Conservation (phyloP, 1,140 invertebrate genomes). For the Triops longicaudatus region DNA sequence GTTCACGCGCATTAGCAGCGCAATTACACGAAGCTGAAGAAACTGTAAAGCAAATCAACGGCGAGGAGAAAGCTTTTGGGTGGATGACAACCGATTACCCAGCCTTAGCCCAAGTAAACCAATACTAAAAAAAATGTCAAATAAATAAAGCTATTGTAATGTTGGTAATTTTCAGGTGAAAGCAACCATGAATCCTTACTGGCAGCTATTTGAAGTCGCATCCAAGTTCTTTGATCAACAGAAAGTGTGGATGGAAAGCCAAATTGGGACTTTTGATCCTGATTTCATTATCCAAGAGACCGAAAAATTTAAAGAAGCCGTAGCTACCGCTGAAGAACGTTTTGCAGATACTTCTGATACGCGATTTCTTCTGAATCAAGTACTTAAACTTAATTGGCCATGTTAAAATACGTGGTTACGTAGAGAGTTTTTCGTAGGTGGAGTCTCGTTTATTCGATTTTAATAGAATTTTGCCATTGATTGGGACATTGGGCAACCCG, state of each 20-base stretch:
- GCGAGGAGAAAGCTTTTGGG: conserved; percentile 80
- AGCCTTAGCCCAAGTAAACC: conserved; percentile 53
- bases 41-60: conserved; percentile 81
- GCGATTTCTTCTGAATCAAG: conserved; percentile 20
- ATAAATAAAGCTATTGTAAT: conserved; percentile 34
- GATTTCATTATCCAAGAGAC: conserved; percentile 69
- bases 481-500: conserved; percentile 87
- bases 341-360: conserved; percentile 19
- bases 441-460: conserved; percentile 22
- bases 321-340: conserved; percentile 38
- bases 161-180: conserved; percentile 23
- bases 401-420: background rate
- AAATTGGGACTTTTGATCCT: conserved; percentile 74
- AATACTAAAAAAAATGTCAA: conserved; percentile 40
- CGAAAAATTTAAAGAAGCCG: conserved; percentile 80
- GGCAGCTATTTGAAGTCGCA: conserved; percentile 78
- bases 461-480: conserved; percentile 52
- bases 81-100: conserved; percentile 87
- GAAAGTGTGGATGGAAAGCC: conserved; percentile 71
- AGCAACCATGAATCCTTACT: conserved; percentile 53
- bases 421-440: background rate
- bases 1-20: conserved; percentile 63
- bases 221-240: conserved; percentile 76
- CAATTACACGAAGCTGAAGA: conserved; percentile 59
- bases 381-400: background rate